These are phyloP conservation scores for Limnodromus scolopaceus DNA, from an alignment of 2,797 vertebrate genomes.

Conservation along the genomic window DNA sequence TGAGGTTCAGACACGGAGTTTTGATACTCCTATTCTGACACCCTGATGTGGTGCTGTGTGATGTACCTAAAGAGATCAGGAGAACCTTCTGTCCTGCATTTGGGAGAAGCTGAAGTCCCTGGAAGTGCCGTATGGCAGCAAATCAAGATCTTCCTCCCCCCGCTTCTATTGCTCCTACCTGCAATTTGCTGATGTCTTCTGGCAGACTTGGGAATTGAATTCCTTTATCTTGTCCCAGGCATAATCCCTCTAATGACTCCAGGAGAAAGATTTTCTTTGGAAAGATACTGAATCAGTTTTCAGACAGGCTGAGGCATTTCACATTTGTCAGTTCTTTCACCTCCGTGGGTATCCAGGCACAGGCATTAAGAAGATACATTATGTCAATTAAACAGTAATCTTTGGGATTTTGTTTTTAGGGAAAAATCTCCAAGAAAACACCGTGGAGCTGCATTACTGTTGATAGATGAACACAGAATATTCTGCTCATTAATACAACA, in stretches of 20 bases:
- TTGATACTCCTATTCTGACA: neutral
- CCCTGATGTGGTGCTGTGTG: neutral
- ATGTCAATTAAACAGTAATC: constrained; percentile 11
- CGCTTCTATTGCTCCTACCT: constrained; percentile 38
- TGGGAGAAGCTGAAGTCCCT: neutral
- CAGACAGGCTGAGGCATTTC: constrained; percentile 71
- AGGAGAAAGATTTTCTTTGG: constrained; percentile 71
- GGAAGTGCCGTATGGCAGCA: neutral
- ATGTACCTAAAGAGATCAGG: neutral
- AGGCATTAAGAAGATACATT: constrained; percentile 8
- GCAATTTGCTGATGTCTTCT: constrained; percentile 57
- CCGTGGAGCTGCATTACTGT: neutral
- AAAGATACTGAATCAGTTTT: constrained; percentile 73
- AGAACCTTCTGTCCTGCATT: neutral
- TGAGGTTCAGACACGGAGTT: neutral
- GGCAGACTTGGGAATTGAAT: constrained; percentile 63
- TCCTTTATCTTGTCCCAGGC: constrained; percentile 75
- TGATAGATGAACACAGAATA: constrained; percentile 38
- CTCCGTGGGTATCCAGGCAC: constrained; percentile 60
- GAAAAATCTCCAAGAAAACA: neutral
- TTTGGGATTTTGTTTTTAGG: neutral
- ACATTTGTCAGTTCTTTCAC: constrained; percentile 63
- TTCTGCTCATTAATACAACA: constrained; percentile 20
- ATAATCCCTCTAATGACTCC: constrained; percentile 67
- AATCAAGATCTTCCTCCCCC: neutral